These are phyloP conservation scores for Patella depressa DNA, from an alignment of 2,888 invertebrate species.

Conservation along the genomic window DNA sequence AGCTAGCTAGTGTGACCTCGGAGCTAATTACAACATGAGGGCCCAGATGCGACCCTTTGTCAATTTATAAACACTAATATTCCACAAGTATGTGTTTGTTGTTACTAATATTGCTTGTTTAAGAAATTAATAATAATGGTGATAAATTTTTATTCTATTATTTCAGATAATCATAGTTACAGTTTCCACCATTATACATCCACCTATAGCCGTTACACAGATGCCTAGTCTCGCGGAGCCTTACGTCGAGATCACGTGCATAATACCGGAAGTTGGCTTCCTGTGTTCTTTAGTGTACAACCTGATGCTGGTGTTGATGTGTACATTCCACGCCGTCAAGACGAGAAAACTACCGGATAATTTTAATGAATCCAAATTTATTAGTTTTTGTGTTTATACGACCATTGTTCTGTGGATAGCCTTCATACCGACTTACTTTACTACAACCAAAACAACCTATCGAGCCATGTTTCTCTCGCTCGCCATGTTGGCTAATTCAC, in stretches of 20 bases:
- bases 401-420: conserved; percentile 56
- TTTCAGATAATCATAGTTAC: conserved; percentile 44
- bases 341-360: conserved; percentile 54
- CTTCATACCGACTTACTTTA: conserved; percentile 56
- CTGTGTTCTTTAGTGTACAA: conserved; percentile 48
- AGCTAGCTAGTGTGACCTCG: no score
- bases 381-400: conserved; percentile 53
- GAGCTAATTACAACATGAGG: no score
- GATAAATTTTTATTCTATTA: background rate
- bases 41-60: no score
- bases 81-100: no score
- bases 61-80: no score
- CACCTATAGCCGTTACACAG: conserved; percentile 32
- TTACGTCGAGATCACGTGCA: conserved; percentile 50
- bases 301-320: conserved; percentile 48
- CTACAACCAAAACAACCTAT: conserved; percentile 35
- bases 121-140: no score
- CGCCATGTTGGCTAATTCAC: conserved; percentile 48
- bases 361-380: conserved; percentile 59
- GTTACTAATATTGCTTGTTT: no score
- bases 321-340: conserved; percentile 53
- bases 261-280: conserved; percentile 42
- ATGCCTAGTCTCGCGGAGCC: conserved; percentile 44
- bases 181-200: conserved; percentile 28
- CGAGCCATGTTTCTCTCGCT: conserved; percentile 43